A percentile compares a stretch with the other conserved stretches of the same genome.
These are phyloP conservation scores for Phalanger gymnotis DNA, from an alignment of 2,797 vertebrate species.

Conservation along the genomic window DNA sequence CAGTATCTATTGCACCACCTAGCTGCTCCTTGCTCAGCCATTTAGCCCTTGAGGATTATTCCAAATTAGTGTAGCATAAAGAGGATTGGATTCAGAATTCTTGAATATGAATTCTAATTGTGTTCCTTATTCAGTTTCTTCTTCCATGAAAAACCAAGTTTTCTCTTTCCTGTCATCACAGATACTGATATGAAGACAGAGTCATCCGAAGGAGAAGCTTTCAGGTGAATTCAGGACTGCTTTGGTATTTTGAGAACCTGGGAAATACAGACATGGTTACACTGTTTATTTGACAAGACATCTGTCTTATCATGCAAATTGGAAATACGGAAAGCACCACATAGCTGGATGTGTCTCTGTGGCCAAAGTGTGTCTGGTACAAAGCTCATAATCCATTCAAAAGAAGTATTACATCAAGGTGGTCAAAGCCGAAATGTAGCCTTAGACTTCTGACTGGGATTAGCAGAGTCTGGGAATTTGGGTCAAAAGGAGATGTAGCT, in stretches of 20 bases:
- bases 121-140: neutral
- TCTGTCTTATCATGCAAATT: neutral
- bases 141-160: neutral
- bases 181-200: slow-evolving; percentile 73
- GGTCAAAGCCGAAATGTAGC: neutral
- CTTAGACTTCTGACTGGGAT: slow-evolving; percentile 40
- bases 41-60: neutral
- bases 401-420: neutral
- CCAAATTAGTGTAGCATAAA: neutral
- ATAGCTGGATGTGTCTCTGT: neutral
- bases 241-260: slow-evolving; percentile 33
- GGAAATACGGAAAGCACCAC: slow-evolving; percentile 18
- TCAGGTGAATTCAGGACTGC: slow-evolving; percentile 60
- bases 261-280: neutral
- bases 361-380: neutral
- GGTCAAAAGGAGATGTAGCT: neutral
- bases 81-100: neutral
- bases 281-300: slow-evolving; percentile 31
- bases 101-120: neutral
- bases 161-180: slow-evolving; percentile 74
- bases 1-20: no score
- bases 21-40: neutral
- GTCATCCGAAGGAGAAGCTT: slow-evolving; percentile 72
- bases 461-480: slow-evolving; percentile 40
- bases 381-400: neutral